Base-by-base conservation (phyloP, 2,113 vertebrate species). In the Xenopus borealis region DNA sequence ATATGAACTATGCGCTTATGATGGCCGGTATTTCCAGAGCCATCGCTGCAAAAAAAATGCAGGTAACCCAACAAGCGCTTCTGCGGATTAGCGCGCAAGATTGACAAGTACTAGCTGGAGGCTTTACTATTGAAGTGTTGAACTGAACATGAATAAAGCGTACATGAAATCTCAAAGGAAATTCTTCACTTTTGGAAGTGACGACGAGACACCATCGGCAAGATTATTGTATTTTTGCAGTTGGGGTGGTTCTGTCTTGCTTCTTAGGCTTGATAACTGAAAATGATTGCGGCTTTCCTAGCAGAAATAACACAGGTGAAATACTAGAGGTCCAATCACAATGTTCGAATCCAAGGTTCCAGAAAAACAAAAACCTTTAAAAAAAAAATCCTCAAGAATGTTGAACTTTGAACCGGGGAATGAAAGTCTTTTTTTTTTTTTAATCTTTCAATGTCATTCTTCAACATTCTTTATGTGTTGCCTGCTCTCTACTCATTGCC, bases 71-170 rank as follows among this genome's bases (percentile, higher is more conserved):
- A 82, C 80, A 84, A 80, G 85, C 86, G 82, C 83, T 46, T 66
- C 17, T 66, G 40, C 19, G 33, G 33, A 7, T 55, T 44, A 44
- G 40, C 18, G 11, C 33, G 12, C 6, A 16, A 40, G 33, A n/a
- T 64, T 44, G 30, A 16, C 62, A 17, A 13, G 23, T 17, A 27
- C n/a, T 66, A 9, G 10, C 45, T 46, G n/a, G 40, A 90, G 87
- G 82, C 82, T 84, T 79, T 71, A 83, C 78, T 89, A 85, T 59
- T 88, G 86, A 90, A 87, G 85, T 82, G 92, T 91, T 83, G 86
- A 86, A 92, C 87, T 89, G 88, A 85, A 92, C 90, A 89, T 82
- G 86, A 92, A 91, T 46, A 18, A 86, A 89, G 87, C 91, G 93
- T 91, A 95, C 88, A 92, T 88, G 83, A 86, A 88, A 90, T 89